Base-by-base conservation (phyloP, 2,113 vertebrate species). In the Podarcis raffonei region DNA sequence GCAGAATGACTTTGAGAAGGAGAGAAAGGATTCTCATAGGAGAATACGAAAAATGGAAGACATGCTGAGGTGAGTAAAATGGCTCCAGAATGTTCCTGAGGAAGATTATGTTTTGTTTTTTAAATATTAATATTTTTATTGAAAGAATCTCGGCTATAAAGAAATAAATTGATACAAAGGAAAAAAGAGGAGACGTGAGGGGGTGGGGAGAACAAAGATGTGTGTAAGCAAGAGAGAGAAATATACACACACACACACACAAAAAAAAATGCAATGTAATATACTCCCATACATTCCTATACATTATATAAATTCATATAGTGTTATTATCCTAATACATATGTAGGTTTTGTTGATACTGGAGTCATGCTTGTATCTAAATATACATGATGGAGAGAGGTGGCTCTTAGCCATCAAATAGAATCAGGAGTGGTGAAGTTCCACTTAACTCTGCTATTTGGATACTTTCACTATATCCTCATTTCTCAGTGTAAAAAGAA, bases 61-160 rank as follows among this genome's bases (percentile, higher is more conserved):
- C 6, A 23, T 84, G 90, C 86, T 97, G 87, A 96, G 93, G 97
- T 98, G 90, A 97, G 96, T 97, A 92, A 93, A 83, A 66, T 68
- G 0, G 35, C 48, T 87, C 37, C 35, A 72, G 32, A 72, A 32
- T 32, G 30, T 30, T 72, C 71, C 16, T 16, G 30, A 25, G 30
- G 32, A 77, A 83, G 13, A 32, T 35, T 83, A 32, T 39, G 18
- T 69, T 80, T 13, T 30, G 80, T 6, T 68, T 57, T 87, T 53
- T 53, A 53, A 53, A 53, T 53, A 53, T 53, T 53, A 2, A 53
- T 53, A 53, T 53, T 53, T 53, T 53, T 53, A 53, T 53, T 53
- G 48, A 53, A 53, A 53, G 9, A 53, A 53, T 53, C 9, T 53
- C 11, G 2, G 48, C 9, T 53, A 53, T 12, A 53, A 53, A 12